Base-by-base conservation (phyloP, 2,888 invertebrate species). In the Helicoverpa assulta region DNA sequence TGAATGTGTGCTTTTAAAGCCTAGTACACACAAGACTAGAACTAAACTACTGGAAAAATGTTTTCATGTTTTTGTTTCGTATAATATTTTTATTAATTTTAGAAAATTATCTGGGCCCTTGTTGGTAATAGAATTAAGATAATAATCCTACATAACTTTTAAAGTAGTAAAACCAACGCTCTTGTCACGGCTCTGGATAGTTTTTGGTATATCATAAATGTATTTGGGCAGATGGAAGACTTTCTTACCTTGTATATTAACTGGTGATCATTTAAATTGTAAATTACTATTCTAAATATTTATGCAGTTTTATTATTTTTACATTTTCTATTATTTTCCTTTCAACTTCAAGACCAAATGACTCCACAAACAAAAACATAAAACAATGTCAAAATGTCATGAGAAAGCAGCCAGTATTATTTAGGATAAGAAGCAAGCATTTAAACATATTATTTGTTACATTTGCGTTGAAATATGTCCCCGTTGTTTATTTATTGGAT, bases 291-390 rank as follows among this genome's bases (percentile, higher is more conserved):
- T 69, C 8, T 59, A 60, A 67, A 54, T 57, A 52, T 6, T 6
- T n/a, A 10, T 12, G 33, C 12, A 12, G 54, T 53, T 18, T 47
- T 59, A 12, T 59, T 74, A 78, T 77, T 78, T 77, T 78, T 77
- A 70, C 66, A 77, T 78, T 74, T 77, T 78, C 70, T 18, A 29
- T 29, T 52, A 54, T 77, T 77, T 74, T 70, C 59, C 37, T 33
- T 4, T 21, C 59, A 60, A 40, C 43, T 6, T 16, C 14, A 60
- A 0, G n/a, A 54, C 14, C 54, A 64, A 72, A 62, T 51, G 50
- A 4, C n/a, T 37, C 19, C 6, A 56, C 47, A 37, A 33, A 58
- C 5, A 74, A 61, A 71, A 58, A 51, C 18, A 43, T 43, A 51
- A 43, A 47, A 19, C 18, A 37, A 18, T 54, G 70, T 51, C 63